A percentile compares a stretch with the other conserved stretches of the same genome.
Conservation (phyloP, 2,888 invertebrate species). For the Sthenelais limicola region DNA sequence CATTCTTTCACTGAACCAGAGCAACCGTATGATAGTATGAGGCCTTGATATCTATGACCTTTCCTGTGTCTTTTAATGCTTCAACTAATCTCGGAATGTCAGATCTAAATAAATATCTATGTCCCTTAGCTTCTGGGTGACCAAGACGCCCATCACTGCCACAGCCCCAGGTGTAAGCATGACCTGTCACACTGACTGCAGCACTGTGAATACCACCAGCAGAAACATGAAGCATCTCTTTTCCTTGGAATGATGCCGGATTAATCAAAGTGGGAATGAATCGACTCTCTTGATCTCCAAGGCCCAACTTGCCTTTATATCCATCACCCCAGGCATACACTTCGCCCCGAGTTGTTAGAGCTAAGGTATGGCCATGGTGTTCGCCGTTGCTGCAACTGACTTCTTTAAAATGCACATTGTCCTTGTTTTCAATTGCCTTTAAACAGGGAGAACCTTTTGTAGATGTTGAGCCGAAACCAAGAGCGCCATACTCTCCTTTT, state of each 20-base stretch:
- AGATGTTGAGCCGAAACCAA: conserved; percentile 52
- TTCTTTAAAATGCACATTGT: conserved; percentile 47
- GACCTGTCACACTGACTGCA: conserved; percentile 54
- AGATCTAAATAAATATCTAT: conserved; percentile 58
- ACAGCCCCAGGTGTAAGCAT: conserved; percentile 60
- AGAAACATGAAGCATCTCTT: conserved; percentile 51
- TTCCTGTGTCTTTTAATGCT: conserved; percentile 44
- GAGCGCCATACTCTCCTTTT: conserved; percentile 54
- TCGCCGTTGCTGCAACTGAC: conserved; percentile 61
- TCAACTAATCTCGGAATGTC: conserved; percentile 56
- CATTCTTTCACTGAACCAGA: no score
- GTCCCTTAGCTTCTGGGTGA: conserved; percentile 60
- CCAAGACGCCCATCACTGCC: conserved; percentile 60
- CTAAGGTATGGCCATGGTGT: conserved; percentile 59
- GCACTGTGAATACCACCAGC: conserved; percentile 60
- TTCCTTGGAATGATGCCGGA: conserved; percentile 50
- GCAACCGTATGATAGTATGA: conserved; percentile 59
- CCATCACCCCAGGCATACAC: conserved; percentile 59
- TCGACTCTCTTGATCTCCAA: conserved; percentile 53
- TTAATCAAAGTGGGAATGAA: conserved; percentile 50
- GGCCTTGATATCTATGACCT: conserved; percentile 50
- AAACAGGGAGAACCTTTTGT: no score
- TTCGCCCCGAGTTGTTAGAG: conserved; percentile 49
- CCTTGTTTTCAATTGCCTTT: not conserved
- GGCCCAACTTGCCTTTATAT: conserved; percentile 60